A percentile compares a stretch with the other conserved stretches of the same genome.
Evolutionary conservation across 2,113 vertebrate genomes (phyloP).

Genomic region (Procapra przewalskii): DNA sequence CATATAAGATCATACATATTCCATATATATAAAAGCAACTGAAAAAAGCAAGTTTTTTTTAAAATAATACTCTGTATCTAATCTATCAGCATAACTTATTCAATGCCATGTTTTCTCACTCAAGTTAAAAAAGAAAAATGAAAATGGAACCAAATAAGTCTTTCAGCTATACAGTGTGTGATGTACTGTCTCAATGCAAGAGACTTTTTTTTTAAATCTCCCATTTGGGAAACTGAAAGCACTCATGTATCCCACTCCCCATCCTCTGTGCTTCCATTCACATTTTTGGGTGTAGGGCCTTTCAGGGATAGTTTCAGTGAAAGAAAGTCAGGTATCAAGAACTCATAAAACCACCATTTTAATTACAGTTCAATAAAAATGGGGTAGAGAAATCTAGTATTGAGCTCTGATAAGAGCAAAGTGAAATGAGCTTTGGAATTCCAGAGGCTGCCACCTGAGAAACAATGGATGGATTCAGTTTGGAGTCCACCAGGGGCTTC

Average conservation of each 20-base stretch:
- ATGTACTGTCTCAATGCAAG: neutral
- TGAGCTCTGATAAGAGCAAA: neutral
- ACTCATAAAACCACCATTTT: neutral
- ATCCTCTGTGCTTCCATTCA: neutral
- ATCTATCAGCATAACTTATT: neutral
- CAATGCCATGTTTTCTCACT: neutral
- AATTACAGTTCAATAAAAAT: neutral
- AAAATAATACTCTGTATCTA: neutral
- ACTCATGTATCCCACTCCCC: no score
- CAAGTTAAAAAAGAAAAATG: neutral
- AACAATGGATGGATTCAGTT: neutral
- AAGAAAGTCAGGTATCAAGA: neutral
- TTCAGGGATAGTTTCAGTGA: neutral
- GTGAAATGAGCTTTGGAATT: neutral
- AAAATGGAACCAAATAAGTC: neutral
- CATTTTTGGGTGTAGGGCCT: neutral
- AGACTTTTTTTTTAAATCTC: neutral
- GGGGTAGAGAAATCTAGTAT: neutral
- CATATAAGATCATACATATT: neutral
- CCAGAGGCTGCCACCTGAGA: neutral
- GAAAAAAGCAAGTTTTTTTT: neutral
- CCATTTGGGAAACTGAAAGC: neutral
- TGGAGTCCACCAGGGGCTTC: neutral
- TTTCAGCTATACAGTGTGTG: neutral
- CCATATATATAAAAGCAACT: neutral